phyloP scores from a whole-genome alignment of 2,797 vertebrate genomes.

The Pseudopleuronectes americanus region DNA sequence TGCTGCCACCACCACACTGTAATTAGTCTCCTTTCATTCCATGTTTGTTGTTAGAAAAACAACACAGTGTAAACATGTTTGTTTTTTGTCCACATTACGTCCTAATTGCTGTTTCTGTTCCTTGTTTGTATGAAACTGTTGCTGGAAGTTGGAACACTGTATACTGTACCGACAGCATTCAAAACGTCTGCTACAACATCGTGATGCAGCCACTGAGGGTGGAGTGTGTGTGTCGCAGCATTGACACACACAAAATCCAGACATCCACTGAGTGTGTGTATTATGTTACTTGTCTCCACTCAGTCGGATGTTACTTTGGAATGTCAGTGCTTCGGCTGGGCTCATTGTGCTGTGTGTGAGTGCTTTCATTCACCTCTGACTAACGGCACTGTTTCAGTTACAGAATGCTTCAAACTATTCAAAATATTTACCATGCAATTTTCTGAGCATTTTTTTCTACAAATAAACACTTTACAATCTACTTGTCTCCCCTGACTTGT shows the following conservation, averaged over 20 bases:
- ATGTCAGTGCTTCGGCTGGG: slow-evolving; percentile 36
- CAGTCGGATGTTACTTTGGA: slow-evolving; percentile 43
- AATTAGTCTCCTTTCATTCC: slow-evolving; percentile 10
- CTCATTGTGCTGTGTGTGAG: slow-evolving; percentile 65
- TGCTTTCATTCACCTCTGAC: slow-evolving; percentile 69
- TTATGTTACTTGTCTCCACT: slow-evolving; percentile 34
- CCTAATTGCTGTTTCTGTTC: slow-evolving; percentile 22
- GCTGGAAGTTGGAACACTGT: slow-evolving; percentile 36
- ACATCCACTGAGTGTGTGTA: slow-evolving; percentile 41
- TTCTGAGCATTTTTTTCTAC: slow-evolving; percentile 68
- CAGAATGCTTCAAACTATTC: slow-evolving; percentile 65
- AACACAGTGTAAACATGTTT: slow-evolving; percentile 6
- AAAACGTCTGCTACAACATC: slow-evolving; percentile 37
- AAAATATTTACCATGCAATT: slow-evolving; percentile 72
- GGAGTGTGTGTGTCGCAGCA: slow-evolving; percentile 7
- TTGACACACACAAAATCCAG: slow-evolving; percentile 12
- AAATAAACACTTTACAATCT: slow-evolving; percentile 71
- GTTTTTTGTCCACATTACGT: slow-evolving; percentile 24
- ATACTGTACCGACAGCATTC: slow-evolving; percentile 54
- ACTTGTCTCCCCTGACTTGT: slow-evolving; percentile 23
- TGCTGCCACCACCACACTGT: slow-evolving; percentile 30
- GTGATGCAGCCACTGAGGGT: slow-evolving; percentile 20
- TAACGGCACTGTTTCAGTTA: slow-evolving; percentile 60
- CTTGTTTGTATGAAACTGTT: slow-evolving; percentile 18
- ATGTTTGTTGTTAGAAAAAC: not conserved